phyloP scores from a whole-genome alignment of 2,113 vertebrate species.

The Macaca fascicularis region T2T-MFA8v1.1 NC_088380.1:3070001-3070500 shows the following conservation, averaged over 20 bases:
- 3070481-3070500: too few relatives aligned
- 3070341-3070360: too few relatives aligned
- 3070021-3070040: too few relatives aligned
- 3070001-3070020: not conserved
- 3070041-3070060: not conserved
- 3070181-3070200: fast-evolving
- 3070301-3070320: too few relatives aligned
- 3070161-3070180: too few relatives aligned
- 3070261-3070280: fast-evolving
- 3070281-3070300: not conserved
- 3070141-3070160: not conserved
- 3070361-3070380: too few relatives aligned
- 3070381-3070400: too few relatives aligned
- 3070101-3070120: not conserved
- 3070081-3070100: not conserved
- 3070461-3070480: too few relatives aligned
- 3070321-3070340: fast-evolving
- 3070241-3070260: not conserved
- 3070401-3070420: too few relatives aligned
- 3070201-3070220: not conserved
- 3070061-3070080: not conserved
- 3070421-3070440: too few relatives aligned
- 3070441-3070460: too few relatives aligned
- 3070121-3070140: too few relatives aligned
- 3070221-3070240: not conserved